Evolutionary conservation across 2,113 vertebrate genomes (phyloP), one percentile per base, ranked within the genome.

Genomic region (Toxostoma redivivum): DNA sequence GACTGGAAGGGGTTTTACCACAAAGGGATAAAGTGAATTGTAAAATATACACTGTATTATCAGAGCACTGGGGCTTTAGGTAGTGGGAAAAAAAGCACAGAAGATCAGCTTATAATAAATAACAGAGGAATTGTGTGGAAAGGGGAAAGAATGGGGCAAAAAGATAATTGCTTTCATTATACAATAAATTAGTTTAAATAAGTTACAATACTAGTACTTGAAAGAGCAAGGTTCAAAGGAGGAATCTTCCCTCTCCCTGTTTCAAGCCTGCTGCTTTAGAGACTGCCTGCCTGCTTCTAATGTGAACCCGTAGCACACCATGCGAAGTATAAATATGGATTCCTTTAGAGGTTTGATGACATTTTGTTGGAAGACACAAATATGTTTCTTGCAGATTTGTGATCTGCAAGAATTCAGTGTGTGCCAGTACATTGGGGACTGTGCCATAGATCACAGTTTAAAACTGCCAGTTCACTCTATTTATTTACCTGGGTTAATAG

Each of bases 381-480:
- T 38, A 91, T 82, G 92, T 86, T 95, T 95, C 73, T 51, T 91
- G 94, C 94, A 97, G 97, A 98, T 98, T 98, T 98, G 97, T 97
- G 95, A 97, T 94, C 95, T 97, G 93, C 72, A 97, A 98, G 94
- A 97, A 93, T 96, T 97, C 82, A 19, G 5, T 31, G 10, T 96
- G 71, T 90, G 94, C 97, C 86, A 88, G 77, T 95, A 73, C 64
- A 25, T 22, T 58, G 50, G 86, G 89, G 94, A 96, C 47, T 12
- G 31, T 96, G 88, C 95, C 95, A 97, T 90, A 93, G 94, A 97
- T 95, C 91, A 95, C 77, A 78, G 94, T 94, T 95, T 89, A 94
- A 96, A 96, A 96, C 80, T 94, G 88, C 61, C 91, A 94, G 57
- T 83, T 95, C 81, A 66, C 76, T 88, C 91, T 95, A 81, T 96